Conservation (phyloP, 1,140 invertebrate species). For the Caenorhabditis inopinata region DNA sequence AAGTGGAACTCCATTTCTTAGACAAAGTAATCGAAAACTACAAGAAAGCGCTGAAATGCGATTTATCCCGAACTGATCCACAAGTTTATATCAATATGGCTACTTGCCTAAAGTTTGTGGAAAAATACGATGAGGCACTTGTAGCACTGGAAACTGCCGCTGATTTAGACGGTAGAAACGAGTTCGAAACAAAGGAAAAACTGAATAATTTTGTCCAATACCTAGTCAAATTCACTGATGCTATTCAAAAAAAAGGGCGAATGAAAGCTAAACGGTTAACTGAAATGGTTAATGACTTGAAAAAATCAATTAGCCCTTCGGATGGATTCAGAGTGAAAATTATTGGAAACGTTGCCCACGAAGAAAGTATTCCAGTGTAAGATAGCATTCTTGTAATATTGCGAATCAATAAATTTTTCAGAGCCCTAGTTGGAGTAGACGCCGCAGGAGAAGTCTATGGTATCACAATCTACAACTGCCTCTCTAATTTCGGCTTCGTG, state of each 20-base stretch:
- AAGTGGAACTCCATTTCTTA: not conserved
- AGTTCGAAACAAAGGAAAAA: not conserved
- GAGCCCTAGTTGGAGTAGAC: not conserved
- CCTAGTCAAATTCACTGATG: not conserved
- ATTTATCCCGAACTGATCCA: not conserved
- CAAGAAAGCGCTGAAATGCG: not conserved
- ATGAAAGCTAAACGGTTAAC: not conserved
- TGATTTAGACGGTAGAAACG: not conserved
- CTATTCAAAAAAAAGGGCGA: not conserved
- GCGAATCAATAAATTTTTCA: not conserved
- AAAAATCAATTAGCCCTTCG: not conserved
- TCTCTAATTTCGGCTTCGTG: slow-evolving; percentile 5
- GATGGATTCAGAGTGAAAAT: slow-evolving; percentile 5
- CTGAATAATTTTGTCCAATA: not conserved
- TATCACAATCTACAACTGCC: slow-evolving; percentile 17
- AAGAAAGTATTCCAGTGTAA: not conserved
- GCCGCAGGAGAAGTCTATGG: not conserved
- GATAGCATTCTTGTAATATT: too few species aligned
- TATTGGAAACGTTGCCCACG: not conserved
- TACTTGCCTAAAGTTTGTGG: not conserved
- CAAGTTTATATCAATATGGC: not conserved
- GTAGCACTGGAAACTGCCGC: not conserved
- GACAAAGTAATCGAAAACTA: slow-evolving; percentile 6
- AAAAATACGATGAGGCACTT: not conserved
- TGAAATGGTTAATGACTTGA: not conserved